phyloP scores from a whole-genome alignment of 2,113 vertebrate species.

The Sphaerodactylus townsendi region DNA sequence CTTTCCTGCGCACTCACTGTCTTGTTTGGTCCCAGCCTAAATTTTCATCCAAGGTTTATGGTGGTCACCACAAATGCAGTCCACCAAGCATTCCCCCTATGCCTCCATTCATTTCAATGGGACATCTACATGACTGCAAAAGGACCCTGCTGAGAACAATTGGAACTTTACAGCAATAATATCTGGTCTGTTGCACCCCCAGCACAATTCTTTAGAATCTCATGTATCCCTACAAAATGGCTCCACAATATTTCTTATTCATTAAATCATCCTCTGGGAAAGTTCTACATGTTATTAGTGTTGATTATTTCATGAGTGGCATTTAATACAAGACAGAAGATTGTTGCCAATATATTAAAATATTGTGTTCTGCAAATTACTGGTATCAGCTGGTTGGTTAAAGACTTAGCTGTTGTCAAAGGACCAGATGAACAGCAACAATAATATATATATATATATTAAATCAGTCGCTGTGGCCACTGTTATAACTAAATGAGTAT shows the following conservation, averaged over 20 bases:
- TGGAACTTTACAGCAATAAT: not conserved
- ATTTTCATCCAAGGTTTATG: not conserved
- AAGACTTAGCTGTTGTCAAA: constrained; percentile 43
- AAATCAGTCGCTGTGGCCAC: constrained; percentile 40
- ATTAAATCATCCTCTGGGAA: not conserved
- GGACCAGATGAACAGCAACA: constrained; percentile 39
- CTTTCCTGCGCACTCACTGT: not conserved
- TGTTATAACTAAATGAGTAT: constrained; percentile 61
- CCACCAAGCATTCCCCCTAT: not conserved
- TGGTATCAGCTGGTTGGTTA: constrained; percentile 35
- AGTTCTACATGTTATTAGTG: not conserved
- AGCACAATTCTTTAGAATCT: not conserved
- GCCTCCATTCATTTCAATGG: not conserved
- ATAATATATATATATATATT: no score
- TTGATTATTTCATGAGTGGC: not conserved
- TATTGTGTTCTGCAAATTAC: constrained; percentile 32
- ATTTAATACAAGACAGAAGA: not conserved
- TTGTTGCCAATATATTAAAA: constrained; percentile 6
- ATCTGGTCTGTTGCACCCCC: not conserved
- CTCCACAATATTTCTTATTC: not conserved
- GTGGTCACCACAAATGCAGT: not conserved
- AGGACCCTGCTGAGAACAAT: not conserved
- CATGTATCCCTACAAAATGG: not conserved
- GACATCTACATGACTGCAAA: not conserved
- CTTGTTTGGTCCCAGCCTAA: not conserved